Conservation (phyloP, 2,888 invertebrate genomes). For the Drosophila trichaetosa region DNA sequence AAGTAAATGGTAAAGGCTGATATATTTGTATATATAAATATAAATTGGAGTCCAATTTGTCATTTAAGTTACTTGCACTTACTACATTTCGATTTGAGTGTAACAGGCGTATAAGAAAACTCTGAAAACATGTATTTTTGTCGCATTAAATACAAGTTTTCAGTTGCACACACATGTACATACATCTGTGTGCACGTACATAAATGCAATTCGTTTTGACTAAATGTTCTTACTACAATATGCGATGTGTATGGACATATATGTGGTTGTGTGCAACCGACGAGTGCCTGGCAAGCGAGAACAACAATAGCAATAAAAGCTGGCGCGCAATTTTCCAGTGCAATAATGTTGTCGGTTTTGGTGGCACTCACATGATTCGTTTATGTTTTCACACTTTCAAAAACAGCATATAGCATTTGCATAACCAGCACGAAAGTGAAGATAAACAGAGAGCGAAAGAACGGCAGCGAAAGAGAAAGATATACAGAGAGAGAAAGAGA, state of each 20-base stretch:
- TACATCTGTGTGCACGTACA: neutral
- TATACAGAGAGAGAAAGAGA: conserved; percentile 6
- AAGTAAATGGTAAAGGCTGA: neutral
- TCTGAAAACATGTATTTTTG: conserved; percentile 22
- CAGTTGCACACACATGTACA: neutral
- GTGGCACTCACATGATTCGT: conserved; percentile 62
- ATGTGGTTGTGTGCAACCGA: conserved; percentile 23
- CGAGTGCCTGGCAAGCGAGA: conserved; percentile 9
- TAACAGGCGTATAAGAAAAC: conserved; percentile 41
- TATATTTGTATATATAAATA: neutral
- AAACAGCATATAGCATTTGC: conserved; percentile 70
- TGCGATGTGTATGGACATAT: too few relatives aligned
- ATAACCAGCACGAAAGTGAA: conserved; percentile 49
- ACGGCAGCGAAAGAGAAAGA: conserved; percentile 4
- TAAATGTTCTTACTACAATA: conserved; percentile 2
- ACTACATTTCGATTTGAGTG: conserved; percentile 22
- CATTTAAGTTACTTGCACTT: neutral
- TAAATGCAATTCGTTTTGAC: conserved; percentile 18
- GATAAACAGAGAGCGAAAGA: conserved; percentile 31
- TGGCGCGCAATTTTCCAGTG: conserved; percentile 14
- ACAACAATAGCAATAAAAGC: conserved; percentile 7
- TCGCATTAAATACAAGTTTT: conserved; percentile 37
- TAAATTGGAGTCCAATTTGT: neutral
- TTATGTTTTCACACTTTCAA: conserved; percentile 65
- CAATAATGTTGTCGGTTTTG: conserved; percentile 22